Evolutionary conservation across 2,797 vertebrate genomes (phyloP).

Genomic region (Masticophis lateralis): DNA sequence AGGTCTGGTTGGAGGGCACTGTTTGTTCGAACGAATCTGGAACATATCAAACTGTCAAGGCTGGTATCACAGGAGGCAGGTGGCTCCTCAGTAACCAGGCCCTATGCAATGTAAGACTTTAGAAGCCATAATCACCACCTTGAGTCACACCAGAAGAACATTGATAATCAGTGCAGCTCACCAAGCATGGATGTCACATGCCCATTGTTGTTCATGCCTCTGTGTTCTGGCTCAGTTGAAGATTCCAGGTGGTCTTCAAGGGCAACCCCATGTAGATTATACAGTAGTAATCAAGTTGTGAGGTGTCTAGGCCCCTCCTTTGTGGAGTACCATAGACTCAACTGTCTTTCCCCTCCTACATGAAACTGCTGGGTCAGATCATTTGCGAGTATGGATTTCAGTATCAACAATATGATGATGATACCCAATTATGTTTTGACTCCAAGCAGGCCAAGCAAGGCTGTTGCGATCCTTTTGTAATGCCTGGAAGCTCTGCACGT

Average conservation of each 20-base stretch:
- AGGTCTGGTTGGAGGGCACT: background rate
- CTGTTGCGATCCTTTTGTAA: background rate
- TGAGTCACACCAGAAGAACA: background rate
- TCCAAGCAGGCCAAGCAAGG: background rate
- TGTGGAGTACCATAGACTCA: background rate
- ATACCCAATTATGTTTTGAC: background rate
- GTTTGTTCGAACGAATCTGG: background rate
- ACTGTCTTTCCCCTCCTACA: background rate
- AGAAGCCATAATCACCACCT: background rate
- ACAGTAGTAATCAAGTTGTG: background rate
- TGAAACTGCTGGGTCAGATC: background rate
- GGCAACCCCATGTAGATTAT: background rate
- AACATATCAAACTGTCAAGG: background rate
- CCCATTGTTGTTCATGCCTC: background rate
- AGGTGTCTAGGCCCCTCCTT: background rate
- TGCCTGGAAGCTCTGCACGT: background rate
- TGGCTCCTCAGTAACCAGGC: background rate
- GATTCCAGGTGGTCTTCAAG: background rate
- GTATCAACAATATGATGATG: background rate
- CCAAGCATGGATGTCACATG: background rate
- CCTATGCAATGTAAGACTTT: background rate
- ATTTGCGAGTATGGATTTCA: background rate
- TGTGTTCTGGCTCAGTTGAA: background rate
- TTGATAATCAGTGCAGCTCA: background rate
- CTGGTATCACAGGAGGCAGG: background rate